phyloP scores from a whole-genome alignment of 2,888 invertebrate genomes.

The Spialia ferax region DNA sequence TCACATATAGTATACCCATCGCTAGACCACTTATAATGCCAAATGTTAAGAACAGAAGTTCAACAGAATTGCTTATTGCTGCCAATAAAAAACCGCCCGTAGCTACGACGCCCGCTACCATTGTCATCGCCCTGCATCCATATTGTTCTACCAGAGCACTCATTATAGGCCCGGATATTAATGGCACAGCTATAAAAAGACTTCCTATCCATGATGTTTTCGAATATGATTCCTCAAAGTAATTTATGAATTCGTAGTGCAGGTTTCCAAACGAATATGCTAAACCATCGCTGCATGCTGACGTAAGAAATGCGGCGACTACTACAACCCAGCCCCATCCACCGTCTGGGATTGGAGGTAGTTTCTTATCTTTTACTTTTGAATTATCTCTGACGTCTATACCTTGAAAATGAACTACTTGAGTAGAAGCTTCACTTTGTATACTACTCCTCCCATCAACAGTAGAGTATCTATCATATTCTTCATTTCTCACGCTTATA shows the following conservation, averaged over 20 bases:
- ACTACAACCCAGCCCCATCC: slow-evolving; percentile 98
- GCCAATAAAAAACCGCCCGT: slow-evolving; percentile 92
- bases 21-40: slow-evolving; percentile 94
- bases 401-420: slow-evolving; percentile 76
- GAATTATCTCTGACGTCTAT: slow-evolving; percentile 77
- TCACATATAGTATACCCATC: slow-evolving; percentile 94
- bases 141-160: slow-evolving; percentile 95
- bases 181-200: slow-evolving; percentile 95
- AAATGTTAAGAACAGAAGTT: slow-evolving; percentile 92
- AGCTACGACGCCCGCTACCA: slow-evolving; percentile 90
- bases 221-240: slow-evolving; percentile 93
- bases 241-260: slow-evolving; percentile 92
- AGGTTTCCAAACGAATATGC: slow-evolving; percentile 97
- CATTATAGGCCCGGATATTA: slow-evolving; percentile 94
- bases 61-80: slow-evolving; percentile 89
- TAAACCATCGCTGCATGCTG: slow-evolving; percentile 96
- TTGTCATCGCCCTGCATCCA: slow-evolving; percentile 92
- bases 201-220: slow-evolving; percentile 96
- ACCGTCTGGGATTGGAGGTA: slow-evolving; percentile 91
- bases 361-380: slow-evolving; percentile 66
- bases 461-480: slow-evolving; percentile 5
- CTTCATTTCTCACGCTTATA: slow-evolving; percentile 45
- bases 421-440: slow-evolving; percentile 59
- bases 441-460: slow-evolving; percentile 47
- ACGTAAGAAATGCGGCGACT: slow-evolving; percentile 92